Evolutionary conservation across 2,113 vertebrate genomes (phyloP), one percentile per base, ranked within the genome.

Genomic region (Cromileptes altivelis): DNA sequence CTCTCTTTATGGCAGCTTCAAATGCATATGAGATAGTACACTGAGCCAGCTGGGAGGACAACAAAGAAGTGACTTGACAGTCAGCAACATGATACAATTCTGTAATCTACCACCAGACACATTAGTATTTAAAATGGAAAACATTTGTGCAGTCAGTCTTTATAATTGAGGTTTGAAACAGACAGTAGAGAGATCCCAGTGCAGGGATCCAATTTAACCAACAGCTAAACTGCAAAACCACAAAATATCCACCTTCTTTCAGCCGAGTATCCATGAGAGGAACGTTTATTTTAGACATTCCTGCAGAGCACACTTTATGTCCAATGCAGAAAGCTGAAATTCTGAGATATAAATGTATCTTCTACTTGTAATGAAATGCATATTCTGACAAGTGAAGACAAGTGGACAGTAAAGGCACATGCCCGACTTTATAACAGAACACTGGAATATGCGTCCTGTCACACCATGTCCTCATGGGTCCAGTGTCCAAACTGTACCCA

Each of bases 1-100:
- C 49, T 63, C 6, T 62, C 65, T 4, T 57, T 21, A 49, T 25
- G 4, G 62, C 52, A 45, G 37, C 70, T 25, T 23, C 52, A 42
- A 6, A 50, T 12, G 17, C 40, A 53, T 4, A 0, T 3, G 72
- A 40, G 58, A 40, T 47, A 7, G 58, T 4, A 4, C 58, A 6
- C 13, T 7, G 58, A 11, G 75, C 25, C 72, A 69, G 64, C 72
- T 17, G 65, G 49, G 64, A 63, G 23, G 56, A 70, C 70, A 23
- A 69, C 71, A 69, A 52, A 81, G 71, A 47, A 6, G 33, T 37
- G 23, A 50, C 49, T 52, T 47, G 45, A 27, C 70, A 47, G 70
- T 37, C 33, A 37, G 33, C 25, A 13, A 33, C 56, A 9, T 15
- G 23, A 30, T 27, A 6, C 27, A 0, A 23, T 58, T 50, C 45